Evolutionary conservation across 2,888 invertebrate species (phyloP).

Genomic region (Thysanoteuthis rhombus): DNA sequence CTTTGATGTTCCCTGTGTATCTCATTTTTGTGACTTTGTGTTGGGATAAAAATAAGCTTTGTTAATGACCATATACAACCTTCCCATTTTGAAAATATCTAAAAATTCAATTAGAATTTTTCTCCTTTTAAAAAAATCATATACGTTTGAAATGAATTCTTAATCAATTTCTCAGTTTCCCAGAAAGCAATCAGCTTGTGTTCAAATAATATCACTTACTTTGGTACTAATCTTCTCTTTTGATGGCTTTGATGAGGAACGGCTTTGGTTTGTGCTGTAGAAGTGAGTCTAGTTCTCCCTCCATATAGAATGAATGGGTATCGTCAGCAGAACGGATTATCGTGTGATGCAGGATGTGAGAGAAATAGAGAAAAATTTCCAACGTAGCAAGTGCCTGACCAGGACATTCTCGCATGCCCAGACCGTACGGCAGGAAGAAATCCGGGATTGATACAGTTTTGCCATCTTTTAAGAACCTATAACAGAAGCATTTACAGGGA

Average conservation of each 20-base stretch:
- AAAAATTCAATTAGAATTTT: too few species aligned
- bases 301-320: constrained; percentile 38
- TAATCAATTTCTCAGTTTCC: neutral
- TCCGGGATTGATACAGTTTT: constrained; percentile 51
- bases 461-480: constrained; percentile 51
- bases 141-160: neutral
- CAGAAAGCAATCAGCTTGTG: neutral
- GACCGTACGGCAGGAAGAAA: constrained; percentile 54
- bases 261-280: constrained; percentile 43
- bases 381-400: constrained; percentile 55
- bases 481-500: constrained; percentile 27
- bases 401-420: constrained; percentile 50
- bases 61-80: neutral
- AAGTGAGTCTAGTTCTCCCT: constrained; percentile 47
- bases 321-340: constrained; percentile 38
- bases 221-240: constrained; percentile 36
- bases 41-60: neutral
- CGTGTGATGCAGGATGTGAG: constrained; percentile 51
- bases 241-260: constrained; percentile 40
- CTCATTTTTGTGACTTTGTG: neutral
- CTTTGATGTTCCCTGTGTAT: neutral
- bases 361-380: constrained; percentile 52
- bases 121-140: too few species aligned
- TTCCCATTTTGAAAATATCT: too few species aligned
- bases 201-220: neutral